phyloP scores from a whole-genome alignment of 2,888 invertebrate genomes.

The Pristionchus arcanus region DNA sequence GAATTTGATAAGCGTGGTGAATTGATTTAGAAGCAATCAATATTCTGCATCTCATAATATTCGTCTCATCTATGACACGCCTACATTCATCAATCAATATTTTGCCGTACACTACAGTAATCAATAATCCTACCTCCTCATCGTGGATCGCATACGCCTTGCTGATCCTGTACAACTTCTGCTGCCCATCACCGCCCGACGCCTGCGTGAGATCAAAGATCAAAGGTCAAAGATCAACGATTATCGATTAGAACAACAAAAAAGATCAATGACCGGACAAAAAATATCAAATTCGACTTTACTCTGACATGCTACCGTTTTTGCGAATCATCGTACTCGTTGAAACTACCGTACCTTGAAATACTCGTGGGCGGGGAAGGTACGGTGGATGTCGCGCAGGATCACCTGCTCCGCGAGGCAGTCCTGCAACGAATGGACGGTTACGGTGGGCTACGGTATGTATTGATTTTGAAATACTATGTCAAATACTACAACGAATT shows the following conservation, averaged over 20 bases:
- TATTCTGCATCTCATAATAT: too few species aligned
- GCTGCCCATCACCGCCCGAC: constrained; percentile 93
- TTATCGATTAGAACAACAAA: not conserved
- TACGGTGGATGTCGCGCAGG: constrained; percentile 95
- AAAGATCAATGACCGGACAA: not conserved
- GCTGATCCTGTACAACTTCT: constrained; percentile 94
- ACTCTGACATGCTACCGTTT: too few species aligned
- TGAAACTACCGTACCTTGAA: constrained; percentile 85
- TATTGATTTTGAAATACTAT: not conserved
- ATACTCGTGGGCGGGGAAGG: constrained; percentile 98
- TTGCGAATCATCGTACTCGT: not conserved
- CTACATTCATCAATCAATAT: not conserved
- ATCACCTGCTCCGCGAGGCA: constrained; percentile 96
- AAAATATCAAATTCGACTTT: too few species aligned
- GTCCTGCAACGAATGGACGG: constrained; percentile 84
- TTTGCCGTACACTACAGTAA: not conserved
- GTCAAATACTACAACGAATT: too few species aligned
- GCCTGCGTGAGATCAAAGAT: constrained; percentile 80
- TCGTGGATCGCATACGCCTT: constrained; percentile 79
- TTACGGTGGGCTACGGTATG: not conserved
- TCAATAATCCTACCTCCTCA: constrained; percentile 41
- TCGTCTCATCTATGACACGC: too few species aligned
- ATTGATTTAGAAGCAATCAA: too few species aligned
- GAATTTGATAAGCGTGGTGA: not conserved
- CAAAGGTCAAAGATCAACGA: not conserved